phyloP scores from a whole-genome alignment of 2,113 vertebrate genomes.

The Pygoscelis antarcticus region DNA sequence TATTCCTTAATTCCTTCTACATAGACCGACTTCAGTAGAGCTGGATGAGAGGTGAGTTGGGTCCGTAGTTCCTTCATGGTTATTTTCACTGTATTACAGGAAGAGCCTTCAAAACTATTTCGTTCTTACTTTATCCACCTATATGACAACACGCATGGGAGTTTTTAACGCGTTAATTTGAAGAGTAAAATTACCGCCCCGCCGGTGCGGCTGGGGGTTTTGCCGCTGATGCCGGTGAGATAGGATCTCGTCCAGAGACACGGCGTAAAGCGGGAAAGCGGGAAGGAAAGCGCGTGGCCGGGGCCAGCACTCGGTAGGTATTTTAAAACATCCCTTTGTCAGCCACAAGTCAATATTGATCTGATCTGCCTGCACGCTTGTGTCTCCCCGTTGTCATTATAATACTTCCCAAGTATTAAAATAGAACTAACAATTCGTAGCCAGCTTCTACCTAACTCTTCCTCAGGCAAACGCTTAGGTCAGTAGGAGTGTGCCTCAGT shows the following conservation, averaged over 20 bases:
- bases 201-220: neutral
- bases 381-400: neutral
- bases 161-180: neutral
- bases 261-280: neutral
- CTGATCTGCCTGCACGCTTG: neutral
- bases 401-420: neutral
- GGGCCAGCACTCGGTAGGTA: neutral
- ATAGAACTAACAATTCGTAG: neutral
- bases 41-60: neutral
- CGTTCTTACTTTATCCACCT: neutral
- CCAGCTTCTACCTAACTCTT: neutral
- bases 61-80: neutral
- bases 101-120: neutral
- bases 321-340: neutral
- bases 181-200: neutral
- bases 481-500: neutral
- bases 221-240: neutral
- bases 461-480: neutral
- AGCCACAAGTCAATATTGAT: neutral
- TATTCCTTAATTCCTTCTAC: neutral
- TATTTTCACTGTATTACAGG: neutral
- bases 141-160: fast-evolving
- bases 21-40: neutral
- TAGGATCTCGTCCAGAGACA: neutral
- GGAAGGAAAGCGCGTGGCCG: neutral